A percentile compares a stretch with the other conserved stretches of the same genome.
These are phyloP conservation scores for Pseudopleuronectes americanus DNA, from an alignment of 2,797 vertebrate species.

Conservation along the genomic window DNA sequence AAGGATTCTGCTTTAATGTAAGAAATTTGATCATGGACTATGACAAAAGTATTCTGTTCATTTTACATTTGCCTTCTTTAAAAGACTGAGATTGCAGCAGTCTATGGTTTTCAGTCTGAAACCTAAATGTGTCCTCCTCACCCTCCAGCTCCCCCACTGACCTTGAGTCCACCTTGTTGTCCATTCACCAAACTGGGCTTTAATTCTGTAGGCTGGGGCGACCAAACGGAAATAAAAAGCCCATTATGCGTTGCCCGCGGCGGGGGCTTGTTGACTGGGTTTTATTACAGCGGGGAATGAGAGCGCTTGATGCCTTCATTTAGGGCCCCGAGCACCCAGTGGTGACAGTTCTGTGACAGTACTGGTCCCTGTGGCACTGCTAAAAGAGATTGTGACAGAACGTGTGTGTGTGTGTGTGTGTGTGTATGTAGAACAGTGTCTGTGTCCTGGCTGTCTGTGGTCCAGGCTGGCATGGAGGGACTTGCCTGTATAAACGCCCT, in stretches of 20 bases:
- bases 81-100: not conserved
- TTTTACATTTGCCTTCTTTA: not conserved
- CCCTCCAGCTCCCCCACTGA: conserved; percentile 62
- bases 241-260: conserved; percentile 80
- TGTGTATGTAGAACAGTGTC: conserved; percentile 26
- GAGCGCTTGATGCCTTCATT: conserved; percentile 85
- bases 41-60: too few species aligned
- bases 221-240: conserved; percentile 86
- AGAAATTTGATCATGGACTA: too few species aligned
- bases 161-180: conserved; percentile 80
- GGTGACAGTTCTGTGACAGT: conserved; percentile 71
- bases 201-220: conserved; percentile 78
- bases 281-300: conserved; percentile 83
- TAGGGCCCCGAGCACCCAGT: conserved; percentile 77
- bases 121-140: conserved; percentile 33
- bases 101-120: not conserved
- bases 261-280: conserved; percentile 84
- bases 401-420: conserved; percentile 46
- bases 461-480: conserved; percentile 74
- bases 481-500: conserved; percentile 90
- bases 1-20: too few species aligned
- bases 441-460: conserved; percentile 65
- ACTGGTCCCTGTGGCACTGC: conserved; percentile 78
- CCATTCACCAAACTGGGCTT: conserved; percentile 78
- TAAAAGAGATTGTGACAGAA: conserved; percentile 69